Evolutionary conservation across 2,113 vertebrate genomes (phyloP).

Genomic region (Triplophysa rosa): DNA sequence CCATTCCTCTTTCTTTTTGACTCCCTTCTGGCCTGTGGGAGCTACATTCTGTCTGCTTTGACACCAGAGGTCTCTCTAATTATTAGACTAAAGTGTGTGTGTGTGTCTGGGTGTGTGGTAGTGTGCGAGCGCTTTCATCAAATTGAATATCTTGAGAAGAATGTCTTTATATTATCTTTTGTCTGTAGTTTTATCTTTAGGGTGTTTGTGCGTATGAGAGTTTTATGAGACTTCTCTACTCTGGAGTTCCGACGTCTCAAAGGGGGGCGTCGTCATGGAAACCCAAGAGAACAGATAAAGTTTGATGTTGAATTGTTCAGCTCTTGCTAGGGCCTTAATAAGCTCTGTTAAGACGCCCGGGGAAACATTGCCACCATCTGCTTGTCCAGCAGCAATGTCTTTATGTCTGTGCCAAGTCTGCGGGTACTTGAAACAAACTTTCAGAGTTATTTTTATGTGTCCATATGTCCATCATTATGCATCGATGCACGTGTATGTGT

Average conservation of each 20-base stretch:
- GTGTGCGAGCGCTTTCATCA: background rate
- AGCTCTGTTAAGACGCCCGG: conserved; percentile 1
- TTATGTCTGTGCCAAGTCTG: conserved; percentile 23
- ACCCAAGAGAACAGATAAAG: conserved; percentile 23
- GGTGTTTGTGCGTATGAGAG: background rate
- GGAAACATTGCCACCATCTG: conserved; percentile 29
- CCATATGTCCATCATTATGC: conserved; percentile 15
- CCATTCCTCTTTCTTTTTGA: background rate
- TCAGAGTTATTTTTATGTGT: conserved; percentile 18
- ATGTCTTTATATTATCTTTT: conserved; percentile 22
- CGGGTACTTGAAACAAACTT: conserved; percentile 34
- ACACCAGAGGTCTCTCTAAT: conserved; percentile 24
- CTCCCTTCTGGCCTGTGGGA: conserved; percentile 18
- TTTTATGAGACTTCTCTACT: background rate
- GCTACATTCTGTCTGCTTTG: conserved; percentile 16
- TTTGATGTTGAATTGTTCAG: conserved; percentile 34
- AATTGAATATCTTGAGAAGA: conserved; percentile 8
- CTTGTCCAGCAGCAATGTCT: conserved; percentile 26
- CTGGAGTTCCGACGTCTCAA: background rate
- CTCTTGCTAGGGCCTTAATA: conserved; percentile 14
- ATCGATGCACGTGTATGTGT: background rate
- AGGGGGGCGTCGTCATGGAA: background rate
- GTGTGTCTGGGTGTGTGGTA: too few species aligned
- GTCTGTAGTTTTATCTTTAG: background rate
- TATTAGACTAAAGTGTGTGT: conserved; percentile 20